Conservation (phyloP, 2,888 invertebrate genomes). For the Thyatira batis region DNA sequence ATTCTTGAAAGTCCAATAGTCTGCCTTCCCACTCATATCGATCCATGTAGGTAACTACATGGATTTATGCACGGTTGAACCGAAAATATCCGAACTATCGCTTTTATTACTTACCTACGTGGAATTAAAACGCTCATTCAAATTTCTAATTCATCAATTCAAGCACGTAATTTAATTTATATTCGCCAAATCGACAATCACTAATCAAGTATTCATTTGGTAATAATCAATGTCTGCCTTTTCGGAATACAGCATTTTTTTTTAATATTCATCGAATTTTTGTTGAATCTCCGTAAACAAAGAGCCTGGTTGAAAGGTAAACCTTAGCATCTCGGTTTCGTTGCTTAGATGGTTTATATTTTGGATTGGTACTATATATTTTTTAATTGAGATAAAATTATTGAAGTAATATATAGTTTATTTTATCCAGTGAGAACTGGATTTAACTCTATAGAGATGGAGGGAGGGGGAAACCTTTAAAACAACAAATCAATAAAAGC, state of each 20-base stretch:
- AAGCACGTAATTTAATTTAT: conserved; percentile 25
- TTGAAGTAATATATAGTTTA: too few species aligned
- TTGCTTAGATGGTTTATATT: not conserved
- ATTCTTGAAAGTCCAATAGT: too few species aligned
- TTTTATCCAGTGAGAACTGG: too few species aligned
- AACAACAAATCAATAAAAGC: too few species aligned
- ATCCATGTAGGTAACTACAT: too few species aligned
- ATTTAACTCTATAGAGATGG: too few species aligned
- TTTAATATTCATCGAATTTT: conserved; percentile 36
- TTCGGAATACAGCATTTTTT: conserved; percentile 11
- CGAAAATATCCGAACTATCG: too few species aligned
- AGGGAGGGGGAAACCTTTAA: too few species aligned
- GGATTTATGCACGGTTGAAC: too few species aligned
- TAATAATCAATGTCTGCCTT: conserved; percentile 21
- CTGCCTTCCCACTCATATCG: too few species aligned
- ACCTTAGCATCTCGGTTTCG: conserved; percentile 13
- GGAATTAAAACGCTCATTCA: too few species aligned
- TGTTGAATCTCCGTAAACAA: conserved; percentile 25
- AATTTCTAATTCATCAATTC: conserved; percentile 16
- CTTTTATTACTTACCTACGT: too few species aligned
- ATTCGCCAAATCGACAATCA: conserved; percentile 35
- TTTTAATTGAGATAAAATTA: not conserved
- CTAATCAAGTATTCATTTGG: conserved; percentile 46
- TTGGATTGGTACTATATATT: not conserved
- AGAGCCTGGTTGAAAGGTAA: conserved; percentile 22